Conservation (phyloP, 2,797 vertebrate species). For the Argyrosomus regius region DNA sequence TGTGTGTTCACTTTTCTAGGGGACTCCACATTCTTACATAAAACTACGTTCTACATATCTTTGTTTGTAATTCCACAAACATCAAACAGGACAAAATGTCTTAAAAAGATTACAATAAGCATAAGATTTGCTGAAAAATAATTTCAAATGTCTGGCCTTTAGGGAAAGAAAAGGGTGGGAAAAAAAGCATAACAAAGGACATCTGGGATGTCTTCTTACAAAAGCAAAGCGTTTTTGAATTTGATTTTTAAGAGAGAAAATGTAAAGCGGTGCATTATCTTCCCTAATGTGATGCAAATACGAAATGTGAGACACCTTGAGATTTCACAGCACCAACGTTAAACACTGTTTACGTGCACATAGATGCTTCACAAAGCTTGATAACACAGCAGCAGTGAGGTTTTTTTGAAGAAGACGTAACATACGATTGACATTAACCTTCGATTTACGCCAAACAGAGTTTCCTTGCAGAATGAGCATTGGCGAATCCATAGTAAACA, state of each 20-base stretch:
- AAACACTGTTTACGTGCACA: slow-evolving; percentile 66
- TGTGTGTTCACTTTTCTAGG: not conserved
- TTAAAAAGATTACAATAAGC: slow-evolving; percentile 62
- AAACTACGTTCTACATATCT: slow-evolving; percentile 42
- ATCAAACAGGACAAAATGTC: slow-evolving; percentile 60
- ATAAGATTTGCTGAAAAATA: slow-evolving; percentile 41
- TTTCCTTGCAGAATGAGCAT: slow-evolving; percentile 28
- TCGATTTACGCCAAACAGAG: slow-evolving; percentile 48
- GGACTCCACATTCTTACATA: slow-evolving; percentile 34
- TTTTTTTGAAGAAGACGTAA: slow-evolving; percentile 47
- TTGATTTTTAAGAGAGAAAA: slow-evolving; percentile 67
- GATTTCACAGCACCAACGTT: slow-evolving; percentile 59
- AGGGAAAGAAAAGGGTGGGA: slow-evolving; percentile 61
- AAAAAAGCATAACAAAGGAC: slow-evolving; percentile 48
- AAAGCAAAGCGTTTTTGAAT: slow-evolving; percentile 55
- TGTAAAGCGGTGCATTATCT: slow-evolving; percentile 64
- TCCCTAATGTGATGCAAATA: slow-evolving; percentile 70
- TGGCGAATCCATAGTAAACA: slow-evolving; percentile 39
- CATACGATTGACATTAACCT: slow-evolving; percentile 48
- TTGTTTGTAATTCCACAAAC: slow-evolving; percentile 58
- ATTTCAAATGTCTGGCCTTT: slow-evolving; percentile 65
- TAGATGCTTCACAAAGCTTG: slow-evolving; percentile 57
- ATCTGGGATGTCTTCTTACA: slow-evolving; percentile 53
- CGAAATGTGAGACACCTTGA: slow-evolving; percentile 71
- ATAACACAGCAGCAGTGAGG: slow-evolving; percentile 53